Evolutionary conservation across 53 echinoderm and acorn worm species (phyloP).

Genomic region (Stichopus horrens): DNA sequence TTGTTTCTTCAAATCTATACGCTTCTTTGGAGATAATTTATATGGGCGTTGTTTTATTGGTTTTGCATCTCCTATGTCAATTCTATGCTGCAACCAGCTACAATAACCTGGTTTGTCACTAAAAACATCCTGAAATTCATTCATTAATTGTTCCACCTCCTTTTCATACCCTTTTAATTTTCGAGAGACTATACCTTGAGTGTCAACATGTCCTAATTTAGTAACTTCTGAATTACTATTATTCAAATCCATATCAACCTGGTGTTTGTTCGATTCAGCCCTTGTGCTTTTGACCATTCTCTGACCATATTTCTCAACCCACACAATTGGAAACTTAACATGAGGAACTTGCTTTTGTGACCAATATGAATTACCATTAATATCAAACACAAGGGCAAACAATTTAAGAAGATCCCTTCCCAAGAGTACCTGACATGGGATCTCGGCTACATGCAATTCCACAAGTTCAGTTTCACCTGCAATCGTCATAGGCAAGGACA

Average conservation of each 20-base stretch:
- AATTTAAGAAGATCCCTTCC: background rate
- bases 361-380: slow-evolving; percentile 24
- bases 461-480: slow-evolving; percentile 20
- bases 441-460: slow-evolving; percentile 4
- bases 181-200: background rate
- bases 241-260: background rate
- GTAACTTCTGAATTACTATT: too few relatives aligned
- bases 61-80: background rate
- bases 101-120: slow-evolving; percentile 18
- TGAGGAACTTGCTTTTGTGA: background rate
- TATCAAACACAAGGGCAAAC: slow-evolving; percentile 22
- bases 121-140: background rate
- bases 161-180: background rate
- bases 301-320: background rate
- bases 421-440: slow-evolving; percentile 4
- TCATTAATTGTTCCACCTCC: background rate
- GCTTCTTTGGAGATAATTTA: background rate
- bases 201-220: background rate
- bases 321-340: slow-evolving; percentile 12
- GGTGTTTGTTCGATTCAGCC: background rate
- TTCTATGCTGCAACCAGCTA: background rate
- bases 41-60: slow-evolving; percentile 10
- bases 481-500: background rate
- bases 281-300: background rate
- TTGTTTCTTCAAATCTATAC: background rate